Evolutionary conservation across 2,888 invertebrate species (phyloP).

Genomic region (Drosophila atripex): DNA sequence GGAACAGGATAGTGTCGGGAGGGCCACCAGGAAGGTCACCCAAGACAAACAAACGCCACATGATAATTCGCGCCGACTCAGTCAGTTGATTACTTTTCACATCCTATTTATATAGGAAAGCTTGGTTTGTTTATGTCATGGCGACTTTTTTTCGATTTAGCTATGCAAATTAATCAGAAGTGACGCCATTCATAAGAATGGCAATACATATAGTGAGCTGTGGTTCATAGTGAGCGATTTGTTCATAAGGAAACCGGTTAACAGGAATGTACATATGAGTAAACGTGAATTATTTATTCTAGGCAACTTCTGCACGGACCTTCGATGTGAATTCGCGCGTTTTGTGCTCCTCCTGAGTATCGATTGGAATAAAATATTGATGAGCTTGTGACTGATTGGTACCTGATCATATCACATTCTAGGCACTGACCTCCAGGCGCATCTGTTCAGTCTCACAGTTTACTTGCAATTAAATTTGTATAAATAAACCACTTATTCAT

Average conservation of each 20-base stretch:
- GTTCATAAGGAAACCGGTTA: background rate
- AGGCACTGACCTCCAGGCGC: slow-evolving; percentile 18
- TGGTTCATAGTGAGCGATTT: slow-evolving; percentile 11
- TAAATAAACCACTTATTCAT: slow-evolving; percentile 41
- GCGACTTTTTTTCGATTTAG: slow-evolving; percentile 4
- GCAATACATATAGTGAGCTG: background rate
- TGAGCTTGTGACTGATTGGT: slow-evolving; percentile 25
- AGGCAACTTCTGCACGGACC: background rate
- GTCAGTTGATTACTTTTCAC: slow-evolving; percentile 30
- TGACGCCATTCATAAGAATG: slow-evolving; percentile 14
- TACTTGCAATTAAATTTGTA: slow-evolving; percentile 31
- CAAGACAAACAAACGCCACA: slow-evolving; percentile 8
- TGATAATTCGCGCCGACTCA: slow-evolving; percentile 8
- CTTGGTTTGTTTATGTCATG: slow-evolving; percentile 3
- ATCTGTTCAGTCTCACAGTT: slow-evolving; percentile 49
- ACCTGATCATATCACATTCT: slow-evolving; percentile 15
- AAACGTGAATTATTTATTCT: background rate
- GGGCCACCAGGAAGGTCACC: slow-evolving; percentile 21
- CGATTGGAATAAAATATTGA: slow-evolving; percentile 30
- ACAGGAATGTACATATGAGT: background rate
- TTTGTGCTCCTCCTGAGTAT: background rate
- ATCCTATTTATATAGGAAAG: background rate
- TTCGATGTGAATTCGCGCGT: background rate
- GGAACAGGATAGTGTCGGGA: background rate
- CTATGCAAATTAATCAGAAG: slow-evolving; percentile 15